Conservation (phyloP, 64 coral and sea anemone genomes). For the Porites australiensis region DNA sequence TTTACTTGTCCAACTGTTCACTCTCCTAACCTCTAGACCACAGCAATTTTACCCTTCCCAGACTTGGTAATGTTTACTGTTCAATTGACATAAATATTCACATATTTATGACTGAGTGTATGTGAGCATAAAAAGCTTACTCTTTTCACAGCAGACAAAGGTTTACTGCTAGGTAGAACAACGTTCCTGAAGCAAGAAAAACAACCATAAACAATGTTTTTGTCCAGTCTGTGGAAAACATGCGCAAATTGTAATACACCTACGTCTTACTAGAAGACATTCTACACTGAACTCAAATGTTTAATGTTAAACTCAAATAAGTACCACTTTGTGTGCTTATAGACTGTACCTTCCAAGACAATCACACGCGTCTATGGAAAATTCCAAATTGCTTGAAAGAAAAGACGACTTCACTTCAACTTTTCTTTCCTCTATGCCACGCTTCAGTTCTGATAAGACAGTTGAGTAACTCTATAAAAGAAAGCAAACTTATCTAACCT, state of each 20-base stretch:
- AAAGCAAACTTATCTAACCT: background rate
- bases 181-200: background rate
- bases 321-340: no score
- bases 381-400: constrained; percentile 39
- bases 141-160: constrained; percentile 14
- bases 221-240: no score
- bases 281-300: no score
- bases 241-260: no score
- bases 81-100: no score
- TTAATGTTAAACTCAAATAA: no score
- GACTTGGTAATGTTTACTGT: no score
- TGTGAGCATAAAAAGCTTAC: background rate
- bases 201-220: no score
- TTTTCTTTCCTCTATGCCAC: constrained; percentile 21
- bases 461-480: constrained; percentile 29
- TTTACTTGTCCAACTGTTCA: no score
- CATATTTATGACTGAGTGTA: background rate
- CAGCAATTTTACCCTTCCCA: background rate
- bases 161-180: background rate
- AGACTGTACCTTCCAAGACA: constrained; percentile 59
- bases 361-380: constrained; percentile 60
- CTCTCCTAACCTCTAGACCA: background rate
- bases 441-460: constrained; percentile 44
- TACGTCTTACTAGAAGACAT: no score
- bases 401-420: constrained; percentile 35